phyloP scores from a whole-genome alignment of 1,140 invertebrate genomes.

The Caenorhabditis inopinata region DNA sequence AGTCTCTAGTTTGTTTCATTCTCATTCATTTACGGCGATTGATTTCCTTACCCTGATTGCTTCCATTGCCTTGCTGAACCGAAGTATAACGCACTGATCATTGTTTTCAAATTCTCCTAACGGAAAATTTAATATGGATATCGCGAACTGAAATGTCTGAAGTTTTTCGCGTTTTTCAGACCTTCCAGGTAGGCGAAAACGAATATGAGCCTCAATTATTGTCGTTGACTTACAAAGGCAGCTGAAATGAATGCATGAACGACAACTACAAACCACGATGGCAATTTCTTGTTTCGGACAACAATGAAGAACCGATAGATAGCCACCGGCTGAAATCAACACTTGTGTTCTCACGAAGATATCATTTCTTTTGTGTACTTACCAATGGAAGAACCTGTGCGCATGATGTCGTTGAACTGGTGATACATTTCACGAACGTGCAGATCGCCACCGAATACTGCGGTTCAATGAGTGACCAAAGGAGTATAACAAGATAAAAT shows the following conservation, averaged over 20 bases:
- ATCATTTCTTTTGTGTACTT: constrained; percentile 2
- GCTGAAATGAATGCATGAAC: neutral
- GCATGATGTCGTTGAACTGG: neutral
- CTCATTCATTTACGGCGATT: too few relatives aligned
- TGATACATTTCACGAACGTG: constrained; percentile 8
- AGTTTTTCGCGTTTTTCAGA: neutral
- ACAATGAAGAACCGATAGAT: constrained; percentile 15
- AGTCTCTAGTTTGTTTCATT: too few relatives aligned
- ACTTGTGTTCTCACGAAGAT: neutral
- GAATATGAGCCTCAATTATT: neutral
- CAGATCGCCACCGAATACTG: neutral
- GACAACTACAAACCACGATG: constrained; percentile 15
- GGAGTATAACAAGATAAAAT: neutral
- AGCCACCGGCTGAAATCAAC: neutral
- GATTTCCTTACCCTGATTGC: neutral
- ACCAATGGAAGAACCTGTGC: constrained; percentile 12
- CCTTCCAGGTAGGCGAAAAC: neutral
- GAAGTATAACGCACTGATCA: neutral
- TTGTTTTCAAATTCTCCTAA: constrained; percentile 16
- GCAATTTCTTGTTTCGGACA: neutral
- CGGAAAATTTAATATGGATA: neutral
- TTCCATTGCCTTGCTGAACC: constrained; percentile 20
- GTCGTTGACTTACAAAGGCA: neutral
- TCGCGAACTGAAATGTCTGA: neutral
- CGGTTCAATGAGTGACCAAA: constrained; percentile 1